Evolutionary conservation across 2,797 vertebrate genomes (phyloP).

Genomic region (Tympanoctomys barrerae): DNA sequence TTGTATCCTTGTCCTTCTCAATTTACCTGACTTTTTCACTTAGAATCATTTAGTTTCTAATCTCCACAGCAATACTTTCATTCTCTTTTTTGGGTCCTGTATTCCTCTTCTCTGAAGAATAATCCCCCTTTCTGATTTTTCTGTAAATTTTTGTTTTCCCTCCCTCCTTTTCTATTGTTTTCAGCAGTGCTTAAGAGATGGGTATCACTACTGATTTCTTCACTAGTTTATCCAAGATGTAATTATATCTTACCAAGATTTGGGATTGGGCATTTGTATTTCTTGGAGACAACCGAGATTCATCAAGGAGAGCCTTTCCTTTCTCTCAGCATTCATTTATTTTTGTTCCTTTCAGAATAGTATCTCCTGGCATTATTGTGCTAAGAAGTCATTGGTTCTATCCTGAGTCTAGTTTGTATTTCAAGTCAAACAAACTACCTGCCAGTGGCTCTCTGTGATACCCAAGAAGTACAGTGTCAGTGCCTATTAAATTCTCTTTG

Average conservation of each 20-base stretch:
- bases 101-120: background rate
- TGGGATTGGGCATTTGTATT: background rate
- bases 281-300: slow-evolving; percentile 25
- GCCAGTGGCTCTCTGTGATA: background rate
- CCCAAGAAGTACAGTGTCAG: background rate
- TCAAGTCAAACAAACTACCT: slow-evolving; percentile 6
- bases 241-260: background rate
- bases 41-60: background rate
- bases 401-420: slow-evolving; percentile 30
- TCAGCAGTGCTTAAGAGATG: slow-evolving; percentile 21
- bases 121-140: background rate
- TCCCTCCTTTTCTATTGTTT: slow-evolving; percentile 1
- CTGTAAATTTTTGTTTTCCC: slow-evolving; percentile 18
- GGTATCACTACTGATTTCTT: background rate
- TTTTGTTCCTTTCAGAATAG: background rate
- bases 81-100: slow-evolving; percentile 8
- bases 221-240: background rate
- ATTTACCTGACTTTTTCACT: background rate
- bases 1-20: background rate
- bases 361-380: background rate
- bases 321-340: background rate
- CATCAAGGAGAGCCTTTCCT: background rate
- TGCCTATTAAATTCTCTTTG: slow-evolving; percentile 53
- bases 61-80: background rate
- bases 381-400: slow-evolving; percentile 28